Base-by-base conservation (phyloP, 1,140 invertebrate species). In the Nixonia krombeini region DNA sequence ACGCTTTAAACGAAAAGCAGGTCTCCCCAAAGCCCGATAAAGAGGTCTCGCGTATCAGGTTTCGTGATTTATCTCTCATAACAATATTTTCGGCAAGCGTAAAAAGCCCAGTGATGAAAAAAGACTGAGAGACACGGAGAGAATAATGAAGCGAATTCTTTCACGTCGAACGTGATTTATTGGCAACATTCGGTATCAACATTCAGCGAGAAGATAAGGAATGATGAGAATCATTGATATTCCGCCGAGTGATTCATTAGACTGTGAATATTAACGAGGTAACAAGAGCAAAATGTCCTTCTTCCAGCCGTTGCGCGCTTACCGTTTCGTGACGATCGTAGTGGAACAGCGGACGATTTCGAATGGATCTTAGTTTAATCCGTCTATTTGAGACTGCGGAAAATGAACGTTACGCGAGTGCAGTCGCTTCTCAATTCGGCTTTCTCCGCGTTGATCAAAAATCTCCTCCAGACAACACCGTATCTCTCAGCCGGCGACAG, bases 21-120 rank as follows among this genome's bases (percentile, higher is more conserved):
- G 4, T 7, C 37, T 21, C 41, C 44, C 56, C 31, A 38, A 57
- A 17, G 50, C 50, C 9, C 46, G 56, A 26, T 51, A 62, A 41
- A 58, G 58, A 58, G 58, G 37, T 21, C 35, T 42, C 37, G 21
- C 37, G 52, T 62, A 63, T 69, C 50, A 46, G 29, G 49, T 63
- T 69, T 21, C 66, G 8, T 69, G 66, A 69, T 69, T 69, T 63
- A 69, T 63, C 50, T 38, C 52, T 33, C 29, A 63, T 69, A 63
- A 63, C 63, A 63, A 69, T 63, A 58, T 59, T 55, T 49, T 55
- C 47, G 40, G 50, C 13, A 33, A 4, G 49, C 13, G 38, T 50
- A 56, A 59, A 56, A 45, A 21, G 47, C 57, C 59, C 8, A 44
- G 37, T 23, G 12, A 3, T 21, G 21, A 21, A 2, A 21, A 21